Evolutionary conservation across 2,888 invertebrate species (phyloP), one percentile per base, ranked within the genome.

Genomic region (Gari tellinella): DNA sequence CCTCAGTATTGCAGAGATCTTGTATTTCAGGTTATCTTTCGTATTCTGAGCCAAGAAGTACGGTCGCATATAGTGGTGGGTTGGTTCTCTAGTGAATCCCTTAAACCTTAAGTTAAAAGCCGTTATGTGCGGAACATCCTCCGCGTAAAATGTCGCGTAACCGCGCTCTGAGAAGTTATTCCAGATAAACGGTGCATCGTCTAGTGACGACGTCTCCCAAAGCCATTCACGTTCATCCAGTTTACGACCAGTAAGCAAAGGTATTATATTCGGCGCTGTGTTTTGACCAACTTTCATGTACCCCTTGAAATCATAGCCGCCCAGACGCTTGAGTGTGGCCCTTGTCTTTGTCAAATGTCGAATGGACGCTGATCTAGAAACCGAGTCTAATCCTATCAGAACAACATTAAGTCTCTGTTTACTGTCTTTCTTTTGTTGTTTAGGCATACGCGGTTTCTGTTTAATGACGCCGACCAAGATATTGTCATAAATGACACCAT

Each of bases 221-320:
- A 57, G 66, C 10, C 72, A 64, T 12, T 77, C 45, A 10, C 66
- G 60, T 52, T 81, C 73, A 10, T 31, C 10, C 10, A 31, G 10
- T 10, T 31, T 31, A 7, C 31, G 4, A 3, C 86, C 86, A 1
- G 83, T 83, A 15, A 84, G 52, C 1, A 84, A 41, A 3, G 82
- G 64, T 2, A 84, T 57, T 0, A 85, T 2, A 57, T 84, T 84
- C 10, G 82, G 79, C 23, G 80, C 79, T 10, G 86, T 86, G 49
- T 79, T 83, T 31, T 76, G 80, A 10, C 66, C 83, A 1, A 85
- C 68, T 65, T 84, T 86, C 55, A 74, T 85, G 38, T 80, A 81
- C 3, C 83, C 84, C 61, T 80, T 66, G 45, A 86, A 66, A 14
- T 79, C 70, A 56, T 66, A 60, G 10, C 77, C 82, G 1, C 64